Evolutionary conservation across 2,797 vertebrate species (phyloP), one percentile per base, ranked within the genome.

Genomic region (Triplophysa bombifrons): DNA sequence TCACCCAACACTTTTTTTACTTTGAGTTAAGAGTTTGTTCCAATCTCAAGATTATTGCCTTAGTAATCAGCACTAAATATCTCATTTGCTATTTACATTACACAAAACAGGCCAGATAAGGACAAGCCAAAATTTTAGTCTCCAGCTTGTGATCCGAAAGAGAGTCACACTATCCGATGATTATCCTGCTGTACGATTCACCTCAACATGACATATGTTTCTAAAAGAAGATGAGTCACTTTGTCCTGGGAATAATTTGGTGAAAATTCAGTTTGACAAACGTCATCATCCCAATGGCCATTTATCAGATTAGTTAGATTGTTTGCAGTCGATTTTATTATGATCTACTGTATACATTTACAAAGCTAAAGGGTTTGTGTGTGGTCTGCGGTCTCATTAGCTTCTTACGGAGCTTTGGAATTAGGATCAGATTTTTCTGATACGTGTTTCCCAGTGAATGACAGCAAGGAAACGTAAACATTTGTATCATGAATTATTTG

Each of bases 101-200:
- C 5, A 61, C 27, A 61, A 14, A 41, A 41, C 16, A 65, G 34
- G 34, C 17, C 63, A 13, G 17, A 38, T 41, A 65, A 65, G 17
- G 34, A 65, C 34, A 65, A 41, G 19, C 19, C 63, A 65, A 65
- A 10, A 65, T 41, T 41, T 61, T 9, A 9, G 60, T 65, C 38
- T 34, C 63, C 63, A 65, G 63, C 10, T 17, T 3, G 19, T 38
- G 25, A 19, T 17, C 16, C 9, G 41, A 41, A 65, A 19, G 8
- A 64, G 7, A 60, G 68, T 76, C 67, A 55, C 64, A 53, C 64
- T 16, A 38, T 56, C 44, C 41, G 44, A 76, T 80, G 60, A 83
- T 80, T 58, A 60, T 25, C 20, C 56, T 27, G 12, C 22, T 30
- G 60, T 61, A 27, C 4, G 19, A n/a, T 58, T 58, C 3, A 60